Evolutionary conservation across 2,888 invertebrate species (phyloP).

Genomic region (Dioctria rufipes): DNA sequence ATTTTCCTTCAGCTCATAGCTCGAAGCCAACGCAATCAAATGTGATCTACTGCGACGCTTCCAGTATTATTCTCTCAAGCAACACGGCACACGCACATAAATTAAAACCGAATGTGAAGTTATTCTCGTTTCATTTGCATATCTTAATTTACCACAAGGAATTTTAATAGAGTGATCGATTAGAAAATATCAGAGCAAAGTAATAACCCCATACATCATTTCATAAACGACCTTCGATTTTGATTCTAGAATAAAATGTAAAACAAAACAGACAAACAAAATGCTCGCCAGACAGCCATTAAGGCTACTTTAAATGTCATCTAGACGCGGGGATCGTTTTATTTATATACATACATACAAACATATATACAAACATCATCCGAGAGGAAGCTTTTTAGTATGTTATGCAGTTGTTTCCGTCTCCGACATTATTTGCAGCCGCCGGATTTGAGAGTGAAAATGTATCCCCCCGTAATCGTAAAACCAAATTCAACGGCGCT

Average conservation of each 20-base stretch:
- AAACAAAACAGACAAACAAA: not conserved
- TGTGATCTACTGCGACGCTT: not conserved
- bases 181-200: slow-evolving; percentile 25
- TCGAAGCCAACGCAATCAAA: not conserved
- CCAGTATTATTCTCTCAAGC: not conserved
- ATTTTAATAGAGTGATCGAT: slow-evolving; percentile 44
- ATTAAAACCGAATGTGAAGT: slow-evolving; percentile 1
- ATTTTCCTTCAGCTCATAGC: not conserved
- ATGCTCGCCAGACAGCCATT: slow-evolving; percentile 22
- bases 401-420: not conserved
- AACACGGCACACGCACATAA: slow-evolving; percentile 9
- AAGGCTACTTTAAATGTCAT: slow-evolving; percentile 37
- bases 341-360: no score
- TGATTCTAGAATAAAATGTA: slow-evolving; percentile 13
- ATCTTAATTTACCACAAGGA: slow-evolving; percentile 23
- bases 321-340: not conserved
- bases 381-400: slow-evolving; percentile 14
- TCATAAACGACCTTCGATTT: slow-evolving; percentile 17
- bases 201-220: slow-evolving; percentile 37
- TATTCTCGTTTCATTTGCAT: slow-evolving; percentile 30
- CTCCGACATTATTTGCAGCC: slow-evolving; percentile 31
- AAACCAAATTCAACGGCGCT: slow-evolving; percentile 56
- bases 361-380: not conserved
- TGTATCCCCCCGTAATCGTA: slow-evolving; percentile 34
- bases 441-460: slow-evolving; percentile 32